Percentiles rank a stretch among this genome's conserved stretches.
Evolutionary conservation across 2,797 vertebrate genomes (phyloP).

Genomic region (Ambastaia sidthimunki): DNA sequence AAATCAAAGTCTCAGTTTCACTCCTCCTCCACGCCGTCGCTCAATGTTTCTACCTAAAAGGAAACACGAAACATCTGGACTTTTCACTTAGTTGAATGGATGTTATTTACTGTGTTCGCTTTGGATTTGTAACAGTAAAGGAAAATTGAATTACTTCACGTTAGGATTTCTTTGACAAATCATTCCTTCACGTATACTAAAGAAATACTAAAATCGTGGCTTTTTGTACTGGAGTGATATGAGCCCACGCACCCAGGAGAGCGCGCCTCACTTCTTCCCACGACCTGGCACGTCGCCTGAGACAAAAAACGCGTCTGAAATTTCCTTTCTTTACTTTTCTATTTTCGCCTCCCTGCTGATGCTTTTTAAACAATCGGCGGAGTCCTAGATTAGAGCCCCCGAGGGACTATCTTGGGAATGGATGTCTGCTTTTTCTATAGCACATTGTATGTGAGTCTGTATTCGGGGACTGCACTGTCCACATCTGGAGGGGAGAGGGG

Average conservation of each 20-base stretch:
- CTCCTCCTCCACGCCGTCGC: background rate
- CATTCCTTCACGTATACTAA: slow-evolving; percentile 50
- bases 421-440: slow-evolving; percentile 74
- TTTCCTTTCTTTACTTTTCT: slow-evolving; percentile 28
- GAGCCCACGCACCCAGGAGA: slow-evolving; percentile 17
- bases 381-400: slow-evolving; percentile 66
- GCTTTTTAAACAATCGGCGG: slow-evolving; percentile 39
- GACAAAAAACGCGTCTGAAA: slow-evolving; percentile 24
- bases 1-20: background rate
- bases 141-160: slow-evolving; percentile 9
- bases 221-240: slow-evolving; percentile 26
- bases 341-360: slow-evolving; percentile 33
- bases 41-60: slow-evolving; percentile 8
- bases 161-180: slow-evolving; percentile 7
- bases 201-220: background rate
- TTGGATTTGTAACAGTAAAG: slow-evolving; percentile 5
- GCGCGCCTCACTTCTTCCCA: slow-evolving; percentile 4
- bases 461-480: slow-evolving; percentile 54
- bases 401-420: slow-evolving; percentile 83
- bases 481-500: slow-evolving; percentile 71
- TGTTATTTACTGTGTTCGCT: slow-evolving; percentile 15
- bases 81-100: slow-evolving; percentile 58
- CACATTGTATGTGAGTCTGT: slow-evolving; percentile 57
- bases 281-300: slow-evolving; percentile 23
- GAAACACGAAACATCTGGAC: slow-evolving; percentile 43